These are phyloP conservation scores for Nebria ingens DNA, from an alignment of 1,140 invertebrate genomes.

Conservation along the genomic window DNA sequence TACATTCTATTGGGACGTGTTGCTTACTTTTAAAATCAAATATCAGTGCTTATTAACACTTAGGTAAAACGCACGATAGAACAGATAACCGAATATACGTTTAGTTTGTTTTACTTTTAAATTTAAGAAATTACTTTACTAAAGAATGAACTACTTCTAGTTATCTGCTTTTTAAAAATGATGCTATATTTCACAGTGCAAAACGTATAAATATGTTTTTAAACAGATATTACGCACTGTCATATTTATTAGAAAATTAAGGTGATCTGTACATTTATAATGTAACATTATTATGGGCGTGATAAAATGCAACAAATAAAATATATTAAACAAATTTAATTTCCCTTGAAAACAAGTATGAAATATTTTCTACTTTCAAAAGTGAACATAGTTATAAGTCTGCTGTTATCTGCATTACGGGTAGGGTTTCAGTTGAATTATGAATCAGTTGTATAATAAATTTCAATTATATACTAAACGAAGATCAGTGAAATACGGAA, in stretches of 20 bases:
- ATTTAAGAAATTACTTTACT: background rate
- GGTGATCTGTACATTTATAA: slow-evolving; percentile 9
- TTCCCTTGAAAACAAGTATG: background rate
- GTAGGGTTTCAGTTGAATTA: background rate
- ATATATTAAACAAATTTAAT: slow-evolving; percentile 2
- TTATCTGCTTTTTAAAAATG: background rate
- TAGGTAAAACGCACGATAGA: background rate
- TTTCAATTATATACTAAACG: background rate
- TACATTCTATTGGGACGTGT: background rate
- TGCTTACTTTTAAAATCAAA: background rate
- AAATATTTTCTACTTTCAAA: background rate
- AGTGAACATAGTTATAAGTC: background rate
- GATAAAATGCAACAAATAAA: slow-evolving; percentile 8
- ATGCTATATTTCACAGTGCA: slow-evolving; percentile 1
- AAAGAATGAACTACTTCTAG: background rate
- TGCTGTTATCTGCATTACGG: background rate
- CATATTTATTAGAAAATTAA: slow-evolving; percentile 7
- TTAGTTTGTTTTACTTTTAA: background rate
- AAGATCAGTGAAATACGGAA: slow-evolving; percentile 40
- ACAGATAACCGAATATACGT: background rate
- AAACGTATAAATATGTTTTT: slow-evolving; percentile 4
- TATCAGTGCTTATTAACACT: background rate
- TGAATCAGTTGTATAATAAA: background rate
- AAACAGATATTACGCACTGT: slow-evolving; percentile 6
- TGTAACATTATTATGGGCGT: slow-evolving; percentile 6